phyloP scores from a whole-genome alignment of 2,797 vertebrate genomes.

The Catostomus latipinnis region DNA sequence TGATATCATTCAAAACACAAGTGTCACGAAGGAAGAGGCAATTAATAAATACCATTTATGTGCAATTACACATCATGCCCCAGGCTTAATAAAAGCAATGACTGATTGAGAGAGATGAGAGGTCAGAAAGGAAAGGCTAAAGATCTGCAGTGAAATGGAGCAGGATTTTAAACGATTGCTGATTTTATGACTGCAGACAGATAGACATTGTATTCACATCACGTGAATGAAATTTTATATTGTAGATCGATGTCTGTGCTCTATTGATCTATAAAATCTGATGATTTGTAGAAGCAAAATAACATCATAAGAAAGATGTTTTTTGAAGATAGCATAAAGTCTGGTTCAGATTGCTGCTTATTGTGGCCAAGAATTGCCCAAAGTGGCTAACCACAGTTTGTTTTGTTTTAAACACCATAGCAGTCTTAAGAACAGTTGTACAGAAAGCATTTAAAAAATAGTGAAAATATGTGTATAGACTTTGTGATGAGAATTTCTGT shows the following conservation, averaged over 20 bases:
- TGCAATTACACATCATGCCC: constrained; percentile 73
- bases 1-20: constrained; percentile 72
- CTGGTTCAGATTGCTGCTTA: background rate
- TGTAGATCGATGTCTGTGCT: constrained; percentile 21
- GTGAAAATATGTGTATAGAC: too few species aligned
- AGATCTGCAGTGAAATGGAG: constrained; percentile 58
- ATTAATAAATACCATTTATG: constrained; percentile 82
- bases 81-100: constrained; percentile 66
- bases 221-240: constrained; percentile 26
- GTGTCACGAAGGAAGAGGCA: constrained; percentile 70
- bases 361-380: background rate
- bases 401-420: too few species aligned
- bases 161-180: constrained; percentile 15
- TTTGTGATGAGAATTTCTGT: too few species aligned
- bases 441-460: too few species aligned
- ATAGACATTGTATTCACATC: constrained; percentile 14
- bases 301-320: constrained; percentile 27
- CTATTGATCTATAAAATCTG: constrained; percentile 17
- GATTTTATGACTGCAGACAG: constrained; percentile 26
- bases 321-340: background rate
- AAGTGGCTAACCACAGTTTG: too few species aligned
- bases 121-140: constrained; percentile 69
- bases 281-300: constrained; percentile 48
- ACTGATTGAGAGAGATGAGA: constrained; percentile 53
- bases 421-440: too few species aligned